phyloP scores from a whole-genome alignment of 2,113 vertebrate genomes.

The Castor canadensis region DNA sequence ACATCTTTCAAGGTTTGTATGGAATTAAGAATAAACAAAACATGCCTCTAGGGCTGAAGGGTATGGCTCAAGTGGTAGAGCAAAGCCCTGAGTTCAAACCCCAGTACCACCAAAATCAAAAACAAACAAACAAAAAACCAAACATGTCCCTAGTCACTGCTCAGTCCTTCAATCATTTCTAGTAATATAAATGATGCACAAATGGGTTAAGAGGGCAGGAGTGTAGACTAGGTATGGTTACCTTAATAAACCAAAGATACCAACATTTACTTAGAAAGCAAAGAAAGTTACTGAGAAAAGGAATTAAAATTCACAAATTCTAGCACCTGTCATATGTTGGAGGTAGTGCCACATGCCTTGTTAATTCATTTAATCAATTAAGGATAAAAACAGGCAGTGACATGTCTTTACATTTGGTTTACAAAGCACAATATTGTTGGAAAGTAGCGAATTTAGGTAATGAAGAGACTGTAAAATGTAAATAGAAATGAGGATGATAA shows the following conservation, averaged over 20 bases:
- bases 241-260: slow-evolving; percentile 45
- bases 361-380: slow-evolving; percentile 46
- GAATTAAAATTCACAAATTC: slow-evolving; percentile 51
- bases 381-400: slow-evolving; percentile 43
- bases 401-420: slow-evolving; percentile 31
- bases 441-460: slow-evolving; percentile 48
- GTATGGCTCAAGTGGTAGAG: no score
- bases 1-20: slow-evolving; percentile 50
- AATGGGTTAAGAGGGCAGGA: slow-evolving; percentile 3
- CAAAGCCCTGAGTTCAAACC: no score
- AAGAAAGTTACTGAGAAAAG: slow-evolving; percentile 48
- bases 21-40: slow-evolving; percentile 61
- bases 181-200: slow-evolving; percentile 27
- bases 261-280: slow-evolving; percentile 19
- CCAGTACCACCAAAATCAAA: no score
- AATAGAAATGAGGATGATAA: slow-evolving; percentile 36
- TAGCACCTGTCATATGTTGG: neutral
- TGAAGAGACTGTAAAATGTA: neutral
- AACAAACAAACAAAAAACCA: no score
- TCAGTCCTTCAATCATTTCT: slow-evolving; percentile 42
- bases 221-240: neutral
- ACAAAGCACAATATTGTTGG: slow-evolving; percentile 17
- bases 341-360: slow-evolving; percentile 10
- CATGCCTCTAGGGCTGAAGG: no score
- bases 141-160: neutral